Conservation (phyloP, 2,797 vertebrate species). For the Tolypeutes matacus region DNA sequence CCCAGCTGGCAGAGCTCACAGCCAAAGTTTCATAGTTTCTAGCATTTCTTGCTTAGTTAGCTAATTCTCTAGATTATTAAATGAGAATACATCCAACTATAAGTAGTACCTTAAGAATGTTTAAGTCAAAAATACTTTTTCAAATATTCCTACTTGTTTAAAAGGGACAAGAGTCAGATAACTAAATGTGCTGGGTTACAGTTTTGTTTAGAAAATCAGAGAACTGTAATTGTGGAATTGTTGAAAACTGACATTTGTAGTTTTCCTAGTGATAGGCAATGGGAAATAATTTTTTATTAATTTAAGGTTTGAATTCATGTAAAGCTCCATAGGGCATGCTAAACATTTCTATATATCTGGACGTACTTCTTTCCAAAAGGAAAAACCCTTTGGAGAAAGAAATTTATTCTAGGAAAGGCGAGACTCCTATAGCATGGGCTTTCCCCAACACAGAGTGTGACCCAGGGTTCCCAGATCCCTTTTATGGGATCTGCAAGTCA, state of each 20-base stretch:
- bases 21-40: conserved; percentile 38
- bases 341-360: neutral
- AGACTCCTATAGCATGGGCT: neutral
- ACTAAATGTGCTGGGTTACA: neutral
- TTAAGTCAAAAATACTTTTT: neutral
- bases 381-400: neutral
- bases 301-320: neutral
- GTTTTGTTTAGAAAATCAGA: neutral
- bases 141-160: neutral
- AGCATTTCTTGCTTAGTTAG: conserved; percentile 21
- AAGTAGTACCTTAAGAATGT: conserved; percentile 11
- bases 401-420: neutral
- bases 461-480: neutral
- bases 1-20: conserved; percentile 47
- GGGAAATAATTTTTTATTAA: conserved; percentile 1
- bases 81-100: neutral
- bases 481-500: too few relatives aligned
- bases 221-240: neutral
- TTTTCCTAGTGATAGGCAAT: neutral
- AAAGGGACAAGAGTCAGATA: neutral
- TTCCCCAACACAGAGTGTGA: neutral
- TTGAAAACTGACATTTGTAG: neutral
- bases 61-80: conserved; percentile 55
- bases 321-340: neutral
- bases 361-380: neutral